Evolutionary conservation across 2,797 vertebrate genomes (phyloP), one percentile per base, ranked within the genome.

Genomic region (Alosa sapidissima): DNA sequence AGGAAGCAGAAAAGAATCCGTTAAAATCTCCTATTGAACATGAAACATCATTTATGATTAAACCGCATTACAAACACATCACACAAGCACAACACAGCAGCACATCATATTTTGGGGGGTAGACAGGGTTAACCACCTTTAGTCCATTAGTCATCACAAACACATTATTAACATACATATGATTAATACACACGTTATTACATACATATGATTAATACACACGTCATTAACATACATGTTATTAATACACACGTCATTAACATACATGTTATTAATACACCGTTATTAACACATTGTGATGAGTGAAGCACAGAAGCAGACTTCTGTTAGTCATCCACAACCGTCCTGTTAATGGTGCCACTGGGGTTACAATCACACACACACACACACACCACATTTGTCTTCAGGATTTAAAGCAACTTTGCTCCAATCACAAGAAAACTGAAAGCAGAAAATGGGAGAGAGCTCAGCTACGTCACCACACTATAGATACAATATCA

Each of bases 301-400:
- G 85, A 90, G 72, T 68, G 82, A 75, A 60, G 83, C 45, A 88
- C 85, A 89, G 86, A 89, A 89, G 86, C 82, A 84, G 85, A 87
- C 88, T 91, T 91, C 87, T 92, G 85, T 85, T 87, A 89, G 86
- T 87, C 89, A 92, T 92, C 88, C 87, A 81, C 87, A 81, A 85
- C 83, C 88, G 88, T 86, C 81, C 81, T 88, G 90, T 81, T 86
- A 78, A 88, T 85, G 85, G n/a, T 36, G 60, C 48, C 48, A 88
- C 58, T 58, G 21, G 58, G 72, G 72, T 78, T 19, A 78, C 36
- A 19, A 36, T 5, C 16, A 47, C 3, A 78, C 60, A 47, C 68
- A 72, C 68, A 55, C n/a, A 62, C 58, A 58, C 28, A 28, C 28
- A 28, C 28, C 28, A 28, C 28, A 28, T 28, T 28, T 28, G 28